Conservation (phyloP, 2,888 invertebrate genomes). For the Ornithoptera alexandrae region DNA sequence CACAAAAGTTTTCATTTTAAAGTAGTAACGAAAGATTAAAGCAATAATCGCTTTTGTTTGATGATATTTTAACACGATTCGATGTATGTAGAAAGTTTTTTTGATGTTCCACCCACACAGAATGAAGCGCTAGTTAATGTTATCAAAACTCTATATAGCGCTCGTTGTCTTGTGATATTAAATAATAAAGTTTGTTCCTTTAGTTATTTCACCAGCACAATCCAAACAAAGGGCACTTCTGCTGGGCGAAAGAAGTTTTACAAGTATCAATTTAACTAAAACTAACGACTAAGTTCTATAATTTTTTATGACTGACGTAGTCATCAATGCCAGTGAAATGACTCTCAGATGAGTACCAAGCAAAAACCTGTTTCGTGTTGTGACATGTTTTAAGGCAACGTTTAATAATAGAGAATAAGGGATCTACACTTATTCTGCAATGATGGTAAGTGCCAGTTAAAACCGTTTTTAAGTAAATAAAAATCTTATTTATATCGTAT, state of each 20-base stretch:
- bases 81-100: no score
- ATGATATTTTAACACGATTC: no score
- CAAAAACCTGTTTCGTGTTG: conserved; percentile 13
- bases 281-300: conserved; percentile 4
- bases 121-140: no score
- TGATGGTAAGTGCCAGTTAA: conserved; percentile 18
- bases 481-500: conserved; percentile 10
- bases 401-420: not conserved
- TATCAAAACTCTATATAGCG: no score
- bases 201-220: not conserved
- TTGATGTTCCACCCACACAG: no score
- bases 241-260: not conserved
- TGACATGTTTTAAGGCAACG: not conserved
- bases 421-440: conserved; percentile 9
- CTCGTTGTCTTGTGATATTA: no score
- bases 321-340: conserved; percentile 12
- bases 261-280: conserved; percentile 8
- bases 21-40: no score
- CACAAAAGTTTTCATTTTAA: no score
- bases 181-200: no score
- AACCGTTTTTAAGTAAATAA: conserved; percentile 11
- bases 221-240: no score
- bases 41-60: no score
- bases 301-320: conserved; percentile 10
- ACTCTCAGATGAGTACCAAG: conserved; percentile 16